These are phyloP conservation scores for Staurois parvus DNA, from an alignment of 2,797 vertebrate genomes.

Conservation along the genomic window DNA sequence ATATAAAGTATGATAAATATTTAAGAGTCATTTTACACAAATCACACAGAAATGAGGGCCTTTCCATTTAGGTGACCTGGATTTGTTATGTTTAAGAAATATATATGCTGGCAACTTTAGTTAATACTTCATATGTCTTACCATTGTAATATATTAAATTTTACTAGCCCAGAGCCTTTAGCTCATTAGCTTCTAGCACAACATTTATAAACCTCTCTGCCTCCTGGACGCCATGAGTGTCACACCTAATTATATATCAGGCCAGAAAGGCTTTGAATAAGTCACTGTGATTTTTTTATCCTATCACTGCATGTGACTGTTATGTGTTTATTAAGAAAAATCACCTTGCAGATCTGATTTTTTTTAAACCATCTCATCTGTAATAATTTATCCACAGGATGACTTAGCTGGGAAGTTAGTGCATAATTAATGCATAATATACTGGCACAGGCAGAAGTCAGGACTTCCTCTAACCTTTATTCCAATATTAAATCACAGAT, in stretches of 20 bases:
- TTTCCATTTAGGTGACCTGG: too few relatives aligned
- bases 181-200: background rate
- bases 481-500: constrained; percentile 22
- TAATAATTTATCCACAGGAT: background rate
- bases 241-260: background rate
- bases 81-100: background rate
- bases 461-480: background rate
- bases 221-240: background rate
- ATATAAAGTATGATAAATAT: too few relatives aligned
- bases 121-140: background rate
- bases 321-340: background rate
- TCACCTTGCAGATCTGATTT: background rate
- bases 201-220: background rate
- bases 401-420: background rate
- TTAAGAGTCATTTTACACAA: background rate
- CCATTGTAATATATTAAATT: background rate
- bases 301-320: background rate
- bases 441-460: background rate
- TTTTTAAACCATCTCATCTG: background rate
- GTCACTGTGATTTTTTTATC: background rate
- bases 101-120: background rate
- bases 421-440: background rate
- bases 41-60: background rate
- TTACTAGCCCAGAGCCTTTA: background rate
- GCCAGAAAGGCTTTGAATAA: background rate